Conservation (phyloP, 2,797 vertebrate genomes). For the Girardinus metallicus region DNA sequence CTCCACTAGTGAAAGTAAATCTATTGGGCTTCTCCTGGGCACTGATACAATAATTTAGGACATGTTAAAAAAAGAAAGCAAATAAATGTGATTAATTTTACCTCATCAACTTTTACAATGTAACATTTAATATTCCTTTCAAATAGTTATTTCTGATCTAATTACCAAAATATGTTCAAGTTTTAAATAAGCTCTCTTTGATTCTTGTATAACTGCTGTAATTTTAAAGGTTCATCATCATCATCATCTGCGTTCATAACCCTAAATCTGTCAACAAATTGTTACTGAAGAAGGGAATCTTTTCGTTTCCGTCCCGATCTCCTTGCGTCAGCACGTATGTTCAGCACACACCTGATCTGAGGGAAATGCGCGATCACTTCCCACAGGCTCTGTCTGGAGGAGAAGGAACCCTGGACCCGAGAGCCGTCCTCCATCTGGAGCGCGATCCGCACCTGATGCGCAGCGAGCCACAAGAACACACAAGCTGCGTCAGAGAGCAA, state of each 20-base stretch:
- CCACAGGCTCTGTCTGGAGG: slow-evolving; percentile 88
- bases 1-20: too few species aligned
- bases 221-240: background rate
- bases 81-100: background rate
- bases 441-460: slow-evolving; percentile 87
- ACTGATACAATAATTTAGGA: too few species aligned
- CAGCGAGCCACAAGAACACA: slow-evolving; percentile 20
- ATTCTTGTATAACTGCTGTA: background rate
- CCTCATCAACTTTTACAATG: background rate
- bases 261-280: background rate
- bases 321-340: background rate
- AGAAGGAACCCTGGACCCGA: slow-evolving; percentile 88
- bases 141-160: background rate
- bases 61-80: too few species aligned
- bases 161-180: background rate
- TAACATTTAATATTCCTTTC: background rate
- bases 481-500: background rate
- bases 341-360: slow-evolving; percentile 84
- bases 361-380: slow-evolving; percentile 89
- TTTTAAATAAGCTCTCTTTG: background rate
- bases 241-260: too few species aligned
- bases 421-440: slow-evolving; percentile 90
- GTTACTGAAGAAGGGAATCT: background rate
- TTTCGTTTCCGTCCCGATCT: background rate
- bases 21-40: too few species aligned